Percentiles rank a stretch among this genome's conserved stretches.
Evolutionary conservation across 2,113 vertebrate species (phyloP).

Genomic region (Tragelaphus imberbis): DNA sequence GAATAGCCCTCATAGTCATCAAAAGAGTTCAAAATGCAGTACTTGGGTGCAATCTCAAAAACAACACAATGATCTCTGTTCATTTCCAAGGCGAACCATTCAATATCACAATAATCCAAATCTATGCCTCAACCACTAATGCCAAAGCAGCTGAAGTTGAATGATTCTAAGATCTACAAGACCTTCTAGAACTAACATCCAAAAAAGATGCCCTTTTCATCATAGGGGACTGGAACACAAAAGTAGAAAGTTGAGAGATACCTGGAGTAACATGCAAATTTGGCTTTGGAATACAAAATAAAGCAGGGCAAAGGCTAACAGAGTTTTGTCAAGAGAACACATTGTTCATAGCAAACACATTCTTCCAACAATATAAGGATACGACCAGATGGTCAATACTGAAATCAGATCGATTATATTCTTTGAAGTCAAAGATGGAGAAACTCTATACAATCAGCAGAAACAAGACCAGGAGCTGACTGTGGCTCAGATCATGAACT

Average conservation of each 20-base stretch:
- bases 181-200: not conserved
- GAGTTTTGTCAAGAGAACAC: not conserved
- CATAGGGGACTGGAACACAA: not conserved
- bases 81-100: not conserved
- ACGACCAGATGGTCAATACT: not conserved
- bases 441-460: not conserved
- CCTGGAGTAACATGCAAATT: not conserved
- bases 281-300: not conserved
- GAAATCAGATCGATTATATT: not conserved
- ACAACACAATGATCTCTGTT: not conserved
- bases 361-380: not conserved
- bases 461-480: not conserved
- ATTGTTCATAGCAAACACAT: not conserved
- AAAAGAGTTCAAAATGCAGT: not conserved
- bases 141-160: not conserved
- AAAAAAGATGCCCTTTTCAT: not conserved
- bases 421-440: not conserved
- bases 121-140: not conserved
- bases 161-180: not conserved
- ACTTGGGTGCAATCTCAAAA: not conserved
- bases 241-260: not conserved
- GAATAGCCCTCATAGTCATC: not conserved
- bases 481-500: not conserved
- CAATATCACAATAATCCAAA: not conserved
- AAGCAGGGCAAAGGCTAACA: not conserved